Evolutionary conservation across 2,888 invertebrate species (phyloP), one percentile per base, ranked within the genome.

Genomic region (Theodoxus fluviatilis): DNA sequence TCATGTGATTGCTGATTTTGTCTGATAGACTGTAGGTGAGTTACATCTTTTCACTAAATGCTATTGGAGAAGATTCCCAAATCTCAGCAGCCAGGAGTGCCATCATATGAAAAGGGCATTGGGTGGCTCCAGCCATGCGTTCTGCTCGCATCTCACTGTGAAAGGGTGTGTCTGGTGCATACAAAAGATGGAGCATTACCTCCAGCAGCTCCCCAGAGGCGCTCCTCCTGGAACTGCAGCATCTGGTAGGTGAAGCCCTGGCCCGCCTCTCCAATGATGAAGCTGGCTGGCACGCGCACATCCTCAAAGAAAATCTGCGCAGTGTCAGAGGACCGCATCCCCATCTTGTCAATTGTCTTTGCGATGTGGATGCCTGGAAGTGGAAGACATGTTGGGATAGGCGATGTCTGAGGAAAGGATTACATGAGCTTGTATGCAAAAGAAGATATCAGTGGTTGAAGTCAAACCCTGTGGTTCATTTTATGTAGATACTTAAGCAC

Each of bases 221-320:
- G 80, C 76, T 90, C 90, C 74, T 89, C 89, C 81, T 90, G 90
- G 76, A 90, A 90, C 84, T 90, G 89, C 47, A 88, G 71, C 90
- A 90, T 90, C 83, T 90, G 90, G 74, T 90, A 90, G 0, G 86
- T 84, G 79, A 89, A 90, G 2, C 90, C 90, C 77, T 83, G 80
- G 1, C 90, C 90, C 67, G 83, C 88, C 69, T 90, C 88, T 4
- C 90, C 90, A 68, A 90, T 89, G 31, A 90, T 83, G 75, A 89
- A 85, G 40, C 82, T 83, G 47, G 84, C 83, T 4, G 90, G 90
- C 0, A 90, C 88, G 38, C 87, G 81, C 3, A 90, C 90, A 81
- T 90, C 88, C 73, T 90, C 90, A 77, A 90, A 90, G 79, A 87
- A 89, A 40, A 90, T 84, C 82, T 89, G 87, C 2, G 88, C 89